Base-by-base conservation (phyloP, 2,113 vertebrate genomes). In the Chloropsis hardwickii region DNA sequence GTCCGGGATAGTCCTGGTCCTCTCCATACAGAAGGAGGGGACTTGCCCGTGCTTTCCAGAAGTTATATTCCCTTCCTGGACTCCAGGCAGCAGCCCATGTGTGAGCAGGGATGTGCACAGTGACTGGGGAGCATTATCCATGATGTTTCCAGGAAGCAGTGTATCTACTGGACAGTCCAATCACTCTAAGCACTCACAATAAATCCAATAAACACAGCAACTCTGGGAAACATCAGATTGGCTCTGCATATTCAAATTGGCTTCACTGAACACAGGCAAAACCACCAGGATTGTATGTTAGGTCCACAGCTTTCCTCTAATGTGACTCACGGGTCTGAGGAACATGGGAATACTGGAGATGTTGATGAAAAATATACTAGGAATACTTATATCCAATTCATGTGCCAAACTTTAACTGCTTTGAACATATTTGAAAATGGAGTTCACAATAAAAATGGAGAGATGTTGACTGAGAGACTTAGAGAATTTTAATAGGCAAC, bases 401-500 rank as follows among this genome's bases (percentile, higher is more conserved):
- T 11, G 35, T 85, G 60, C 37, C 44, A 37, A 66, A 27, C 7
- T 76, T 79, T 14, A 81, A 33, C 47, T 79, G 12, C 22, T 91
- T 71, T 61, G 47, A 39, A 54, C 11, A 9, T 45, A 47, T 42
- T 78, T 87, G 64, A 77, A 95, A 87, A 57, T 44, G 23, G 21
- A 31, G 12, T 44, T 74, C 60, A 40, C 24, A 56, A 20, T 58
- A 53, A 85, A 91, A 94, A 74, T 45, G 5, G 84, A 92, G 22
- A 29, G 84, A 44, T 39, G 45, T 95, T 94, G 40, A n/a, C 40
- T 94, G 47, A 45, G 71, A 92, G 91, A 89, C 21, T 66, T 70
- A 35, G 76, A 95, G 24, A 42, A 53, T 95, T 95, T 96, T 96
- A 86, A 94, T 54, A 91, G 31, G 39, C 67, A 45, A 17, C 22